A percentile compares a stretch with the other conserved stretches of the same genome.
Conservation (phyloP, 1,140 invertebrate genomes). For the Lepidostoma basale region DNA sequence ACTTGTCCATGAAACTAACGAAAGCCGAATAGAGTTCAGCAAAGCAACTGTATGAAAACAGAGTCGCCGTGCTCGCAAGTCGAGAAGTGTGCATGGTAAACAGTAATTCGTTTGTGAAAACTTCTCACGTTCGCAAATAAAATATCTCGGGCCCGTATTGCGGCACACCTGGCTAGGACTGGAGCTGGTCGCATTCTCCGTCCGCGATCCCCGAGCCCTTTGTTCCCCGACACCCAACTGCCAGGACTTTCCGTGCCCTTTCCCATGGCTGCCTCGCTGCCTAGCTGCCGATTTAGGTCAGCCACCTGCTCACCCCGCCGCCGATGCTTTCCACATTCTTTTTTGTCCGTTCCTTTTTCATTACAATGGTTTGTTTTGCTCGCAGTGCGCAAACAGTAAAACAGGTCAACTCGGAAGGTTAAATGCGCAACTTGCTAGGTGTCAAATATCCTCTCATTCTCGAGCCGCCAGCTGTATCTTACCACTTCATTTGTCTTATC, state of each 20-base stretch:
- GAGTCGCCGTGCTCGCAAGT: too few species aligned
- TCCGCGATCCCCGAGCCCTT: background rate
- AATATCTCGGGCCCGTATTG: background rate
- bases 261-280: conserved; percentile 18
- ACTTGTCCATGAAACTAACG: too few species aligned
- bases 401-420: conserved; percentile 18
- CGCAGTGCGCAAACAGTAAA: background rate
- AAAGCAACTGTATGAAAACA: too few species aligned
- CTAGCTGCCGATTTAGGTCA: conserved; percentile 22
- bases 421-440: background rate
- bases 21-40: too few species aligned
- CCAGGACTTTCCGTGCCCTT: conserved; percentile 2
- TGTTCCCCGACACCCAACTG: conserved; percentile 11
- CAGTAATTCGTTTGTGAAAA: background rate
- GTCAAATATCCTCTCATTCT: background rate
- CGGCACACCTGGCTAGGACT: background rate
- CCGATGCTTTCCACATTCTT: background rate
- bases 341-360: conserved; percentile 1
- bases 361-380: conserved; percentile 14
- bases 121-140: conserved; percentile 14
- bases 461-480: too few species aligned
- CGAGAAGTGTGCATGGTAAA: too few species aligned
- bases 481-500: too few species aligned
- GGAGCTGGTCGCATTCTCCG: background rate
- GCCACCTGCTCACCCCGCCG: conserved; percentile 16